These are phyloP conservation scores for Pangasius mekongensis DNA, from an alignment of 2,797 vertebrate species.

Conservation along the genomic window DNA sequence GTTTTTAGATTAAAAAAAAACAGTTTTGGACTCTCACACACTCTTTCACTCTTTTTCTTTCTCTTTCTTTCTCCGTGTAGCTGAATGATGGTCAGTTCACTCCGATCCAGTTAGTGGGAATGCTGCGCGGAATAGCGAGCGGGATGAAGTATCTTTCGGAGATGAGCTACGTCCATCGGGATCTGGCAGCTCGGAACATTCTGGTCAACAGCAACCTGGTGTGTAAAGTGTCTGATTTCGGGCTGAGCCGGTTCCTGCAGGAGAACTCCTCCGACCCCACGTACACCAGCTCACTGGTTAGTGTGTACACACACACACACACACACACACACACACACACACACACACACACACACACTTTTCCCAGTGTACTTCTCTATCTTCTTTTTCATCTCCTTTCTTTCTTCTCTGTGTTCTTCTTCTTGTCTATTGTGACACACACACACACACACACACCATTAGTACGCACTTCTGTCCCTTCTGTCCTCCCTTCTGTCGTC, in stretches of 20 bases:
- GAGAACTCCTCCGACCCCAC: slow-evolving; percentile 92
- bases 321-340: slow-evolving; percentile 9
- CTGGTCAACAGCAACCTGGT: slow-evolving; percentile 87
- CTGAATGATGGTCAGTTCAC: slow-evolving; percentile 89
- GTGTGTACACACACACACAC: slow-evolving; percentile 41
- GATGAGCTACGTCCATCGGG: slow-evolving; percentile 91
- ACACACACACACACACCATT: not conserved
- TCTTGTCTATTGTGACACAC: too few relatives aligned
- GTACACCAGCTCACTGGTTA: slow-evolving; percentile 90
- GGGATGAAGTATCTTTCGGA: slow-evolving; percentile 87
- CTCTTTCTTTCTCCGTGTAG: slow-evolving; percentile 63
- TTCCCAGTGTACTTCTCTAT: not conserved
- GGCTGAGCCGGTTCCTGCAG: slow-evolving; percentile 88
- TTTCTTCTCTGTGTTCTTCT: not conserved
- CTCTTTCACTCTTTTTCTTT: not conserved
- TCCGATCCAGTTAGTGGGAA: slow-evolving; percentile 90
- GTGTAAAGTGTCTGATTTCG: slow-evolving; percentile 91
- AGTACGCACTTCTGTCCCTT: not conserved
- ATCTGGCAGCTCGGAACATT: slow-evolving; percentile 91
- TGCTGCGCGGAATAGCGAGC: slow-evolving; percentile 89
- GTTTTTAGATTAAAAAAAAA: not conserved
- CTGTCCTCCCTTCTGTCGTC: slow-evolving; percentile 3
- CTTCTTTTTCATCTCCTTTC: too few relatives aligned
- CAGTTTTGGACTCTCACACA: too few relatives aligned
- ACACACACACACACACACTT: not conserved